Conservation (phyloP, 2,888 invertebrate species). For the Drosophila putrida region DNA sequence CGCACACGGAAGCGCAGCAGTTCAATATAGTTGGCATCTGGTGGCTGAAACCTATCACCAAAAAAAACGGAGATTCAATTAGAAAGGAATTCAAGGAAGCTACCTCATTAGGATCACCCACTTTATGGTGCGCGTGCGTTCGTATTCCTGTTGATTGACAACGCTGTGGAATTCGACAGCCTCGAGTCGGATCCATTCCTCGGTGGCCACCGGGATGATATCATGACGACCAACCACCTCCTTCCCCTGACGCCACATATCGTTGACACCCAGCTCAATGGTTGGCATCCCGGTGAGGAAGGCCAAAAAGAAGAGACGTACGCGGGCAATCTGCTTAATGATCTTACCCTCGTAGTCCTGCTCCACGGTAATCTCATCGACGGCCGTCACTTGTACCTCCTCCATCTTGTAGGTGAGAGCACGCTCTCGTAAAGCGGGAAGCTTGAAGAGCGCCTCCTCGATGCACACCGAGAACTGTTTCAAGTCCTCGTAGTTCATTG, state of each 20-base stretch:
- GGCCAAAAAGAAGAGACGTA: constrained; percentile 97
- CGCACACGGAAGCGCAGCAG: constrained; percentile 97
- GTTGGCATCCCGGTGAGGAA: constrained; percentile 98
- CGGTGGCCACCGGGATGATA: constrained; percentile 99
- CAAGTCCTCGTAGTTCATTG: constrained; percentile 94
- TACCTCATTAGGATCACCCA: constrained; percentile 81
- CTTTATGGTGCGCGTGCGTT: constrained; percentile 93
- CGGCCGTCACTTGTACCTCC: constrained; percentile 96
- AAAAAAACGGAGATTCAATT: constrained; percentile 44
- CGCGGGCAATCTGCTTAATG: constrained; percentile 96
- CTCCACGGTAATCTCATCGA: constrained; percentile 96
- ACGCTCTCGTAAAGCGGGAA: constrained; percentile 94
- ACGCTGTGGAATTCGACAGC: constrained; percentile 97
- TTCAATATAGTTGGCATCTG: constrained; percentile 99
- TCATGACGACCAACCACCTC: constrained; percentile 99
- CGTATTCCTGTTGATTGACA: constrained; percentile 96
- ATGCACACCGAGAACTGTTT: constrained; percentile 95
- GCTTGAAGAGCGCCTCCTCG: constrained; percentile 96
- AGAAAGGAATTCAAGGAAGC: not conserved
- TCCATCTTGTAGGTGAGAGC: constrained; percentile 97
- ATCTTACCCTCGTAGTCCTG: constrained; percentile 94
- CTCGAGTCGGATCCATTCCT: constrained; percentile 99
- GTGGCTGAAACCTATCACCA: constrained; percentile 93
- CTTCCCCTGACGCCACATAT: constrained; percentile 98
- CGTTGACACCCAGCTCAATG: constrained; percentile 98